These are phyloP conservation scores for Corvus hawaiiensis DNA, from an alignment of 2,113 vertebrate genomes.

Conservation along the genomic window DNA sequence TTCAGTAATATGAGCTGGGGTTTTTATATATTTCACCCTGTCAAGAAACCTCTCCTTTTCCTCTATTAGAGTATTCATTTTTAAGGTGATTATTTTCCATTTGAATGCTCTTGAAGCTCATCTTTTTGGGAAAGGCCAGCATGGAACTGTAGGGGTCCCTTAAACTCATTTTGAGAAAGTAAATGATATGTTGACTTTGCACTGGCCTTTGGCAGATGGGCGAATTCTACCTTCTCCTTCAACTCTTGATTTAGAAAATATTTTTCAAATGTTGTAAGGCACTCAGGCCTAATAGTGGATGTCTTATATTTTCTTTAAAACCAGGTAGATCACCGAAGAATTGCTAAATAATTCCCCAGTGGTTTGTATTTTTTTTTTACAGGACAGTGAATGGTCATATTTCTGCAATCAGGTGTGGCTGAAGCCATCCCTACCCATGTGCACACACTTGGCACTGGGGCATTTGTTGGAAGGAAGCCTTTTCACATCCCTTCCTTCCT, in stretches of 20 bases:
- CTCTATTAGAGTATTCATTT: not conserved
- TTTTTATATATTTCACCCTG: not conserved
- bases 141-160: not conserved
- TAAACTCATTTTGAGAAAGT: not conserved
- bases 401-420: not conserved
- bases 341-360: not conserved
- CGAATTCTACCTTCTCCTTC: not conserved
- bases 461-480: not conserved
- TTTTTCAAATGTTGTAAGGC: not conserved
- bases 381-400: not conserved
- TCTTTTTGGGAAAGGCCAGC: not conserved
- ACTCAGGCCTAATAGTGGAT: not conserved
- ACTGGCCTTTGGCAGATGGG: not conserved
- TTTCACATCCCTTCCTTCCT: not conserved
- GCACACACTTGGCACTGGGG: rapidly evolving
- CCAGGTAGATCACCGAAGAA: not conserved
- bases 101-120: not conserved
- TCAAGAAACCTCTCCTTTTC: not conserved
- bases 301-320: not conserved
- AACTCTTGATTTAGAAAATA: not conserved
- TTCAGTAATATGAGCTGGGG: not conserved
- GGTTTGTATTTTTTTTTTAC: not conserved
- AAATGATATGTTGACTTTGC: not conserved
- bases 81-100: not conserved
- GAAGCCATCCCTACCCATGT: not conserved